These are phyloP conservation scores for Nephrocerus scutellatus DNA, from an alignment of 2,888 invertebrate genomes.

Conservation along the genomic window DNA sequence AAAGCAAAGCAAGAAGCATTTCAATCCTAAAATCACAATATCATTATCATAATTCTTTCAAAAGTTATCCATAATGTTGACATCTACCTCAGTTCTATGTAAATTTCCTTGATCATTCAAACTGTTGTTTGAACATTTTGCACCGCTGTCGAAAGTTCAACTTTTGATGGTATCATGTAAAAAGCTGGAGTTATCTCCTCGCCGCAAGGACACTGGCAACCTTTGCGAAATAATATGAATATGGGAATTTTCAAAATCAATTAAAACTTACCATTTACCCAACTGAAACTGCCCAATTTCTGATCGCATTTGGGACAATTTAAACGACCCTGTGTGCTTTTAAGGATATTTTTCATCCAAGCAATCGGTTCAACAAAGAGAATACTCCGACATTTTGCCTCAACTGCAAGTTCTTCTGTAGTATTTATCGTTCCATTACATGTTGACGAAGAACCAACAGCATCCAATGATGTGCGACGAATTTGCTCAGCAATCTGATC, in stretches of 20 bases:
- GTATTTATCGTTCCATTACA: no score
- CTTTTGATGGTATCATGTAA: constrained; percentile 83
- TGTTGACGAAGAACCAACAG: constrained; percentile 18
- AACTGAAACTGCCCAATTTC: constrained; percentile 85
- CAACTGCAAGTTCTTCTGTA: constrained; percentile 9
- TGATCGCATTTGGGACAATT: constrained; percentile 76
- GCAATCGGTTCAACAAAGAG: constrained; percentile 83
- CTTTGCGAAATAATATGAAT: constrained; percentile 46
- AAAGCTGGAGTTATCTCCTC: constrained; percentile 85
- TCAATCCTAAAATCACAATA: no score
- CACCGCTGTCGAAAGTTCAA: constrained; percentile 81
- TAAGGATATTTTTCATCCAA: constrained; percentile 76
- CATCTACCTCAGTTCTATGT: no score
- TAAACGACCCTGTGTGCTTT: constrained; percentile 71
- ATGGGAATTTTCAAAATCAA: neutral
- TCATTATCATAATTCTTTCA: no score
- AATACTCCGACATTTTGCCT: constrained; percentile 60
- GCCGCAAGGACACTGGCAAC: constrained; percentile 85
- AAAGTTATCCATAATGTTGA: no score
- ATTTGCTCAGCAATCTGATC: constrained; percentile 39
- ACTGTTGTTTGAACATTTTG: constrained; percentile 81
- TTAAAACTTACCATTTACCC: constrained; percentile 66
- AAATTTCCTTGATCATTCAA: no score
- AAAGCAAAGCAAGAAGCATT: no score
- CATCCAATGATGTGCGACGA: constrained; percentile 32